These are phyloP conservation scores for Poeciliopsis occidentalis DNA, from an alignment of 2,113 vertebrate genomes.

Conservation along the genomic window DNA sequence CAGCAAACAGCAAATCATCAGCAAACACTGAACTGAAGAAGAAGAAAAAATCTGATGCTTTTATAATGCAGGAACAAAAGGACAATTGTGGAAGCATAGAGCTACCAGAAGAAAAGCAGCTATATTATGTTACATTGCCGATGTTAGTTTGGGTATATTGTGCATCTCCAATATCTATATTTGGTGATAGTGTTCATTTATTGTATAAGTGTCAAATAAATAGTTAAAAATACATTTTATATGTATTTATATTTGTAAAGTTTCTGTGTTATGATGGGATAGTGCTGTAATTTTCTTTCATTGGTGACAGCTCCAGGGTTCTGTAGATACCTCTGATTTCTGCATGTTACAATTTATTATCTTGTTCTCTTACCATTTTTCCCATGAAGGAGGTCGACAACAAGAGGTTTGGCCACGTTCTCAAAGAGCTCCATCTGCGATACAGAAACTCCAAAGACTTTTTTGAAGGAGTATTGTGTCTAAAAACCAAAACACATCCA, in stretches of 20 bases:
- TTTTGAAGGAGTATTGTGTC: constrained; percentile 95
- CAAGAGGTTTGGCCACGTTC: constrained; percentile 88
- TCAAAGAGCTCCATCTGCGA: constrained; percentile 91
- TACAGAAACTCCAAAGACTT: constrained; percentile 87
- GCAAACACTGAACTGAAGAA: background rate
- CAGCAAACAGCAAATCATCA: constrained; percentile 14
- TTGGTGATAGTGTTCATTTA: no score
- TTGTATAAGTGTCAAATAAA: no score
- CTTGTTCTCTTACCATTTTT: constrained; percentile 86
- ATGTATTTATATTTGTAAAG: no score
- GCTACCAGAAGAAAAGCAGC: no score
- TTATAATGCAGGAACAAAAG: background rate
- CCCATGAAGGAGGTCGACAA: constrained; percentile 90
- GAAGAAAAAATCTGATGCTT: background rate
- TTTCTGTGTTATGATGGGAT: no score
- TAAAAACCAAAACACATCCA: constrained; percentile 56
- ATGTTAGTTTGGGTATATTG: no score
- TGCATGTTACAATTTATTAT: background rate
- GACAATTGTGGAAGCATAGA: background rate
- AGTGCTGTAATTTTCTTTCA: no score
- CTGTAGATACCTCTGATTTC: background rate
- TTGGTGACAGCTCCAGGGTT: background rate
- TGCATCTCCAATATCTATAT: no score
- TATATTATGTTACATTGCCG: no score
- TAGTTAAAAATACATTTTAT: no score